Percentiles rank a stretch among this genome's conserved stretches.
These are phyloP conservation scores for Heloderma charlesbogerti DNA, from an alignment of 2,113 vertebrate species.

Conservation along the genomic window DNA sequence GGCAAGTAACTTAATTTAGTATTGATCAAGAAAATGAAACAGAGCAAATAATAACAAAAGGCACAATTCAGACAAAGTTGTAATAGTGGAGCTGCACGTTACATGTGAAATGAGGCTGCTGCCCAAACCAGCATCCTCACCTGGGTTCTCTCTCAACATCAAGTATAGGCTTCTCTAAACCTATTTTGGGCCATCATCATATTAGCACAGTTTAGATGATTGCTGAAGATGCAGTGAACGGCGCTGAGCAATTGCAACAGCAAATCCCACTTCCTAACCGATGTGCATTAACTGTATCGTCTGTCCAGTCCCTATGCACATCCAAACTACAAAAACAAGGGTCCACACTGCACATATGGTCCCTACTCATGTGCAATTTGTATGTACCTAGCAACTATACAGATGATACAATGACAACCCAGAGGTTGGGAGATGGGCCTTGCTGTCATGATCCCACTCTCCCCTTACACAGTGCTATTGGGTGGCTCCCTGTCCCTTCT, in stretches of 20 bases:
- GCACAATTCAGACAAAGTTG: not conserved
- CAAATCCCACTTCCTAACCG: not conserved
- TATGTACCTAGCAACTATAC: not conserved
- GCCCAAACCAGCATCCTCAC: not conserved
- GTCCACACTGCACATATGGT: not conserved
- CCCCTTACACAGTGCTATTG: too few species aligned
- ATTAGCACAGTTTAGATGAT: not conserved
- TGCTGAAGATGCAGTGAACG: not conserved
- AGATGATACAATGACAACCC: not conserved
- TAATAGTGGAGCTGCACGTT: not conserved
- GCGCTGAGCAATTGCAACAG: not conserved
- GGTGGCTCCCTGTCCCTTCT: not conserved
- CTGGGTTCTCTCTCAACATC: too few species aligned
- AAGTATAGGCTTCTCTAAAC: not conserved
- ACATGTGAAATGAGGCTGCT: not conserved
- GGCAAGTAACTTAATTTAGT: slow-evolving; percentile 58
- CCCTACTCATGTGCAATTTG: not conserved
- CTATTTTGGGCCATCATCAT: not conserved
- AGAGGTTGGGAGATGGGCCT: too few species aligned
- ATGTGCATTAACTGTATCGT: not conserved
- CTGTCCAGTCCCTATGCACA: not conserved
- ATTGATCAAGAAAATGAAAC: slow-evolving; percentile 47
- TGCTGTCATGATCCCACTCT: too few species aligned
- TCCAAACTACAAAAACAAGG: not conserved
- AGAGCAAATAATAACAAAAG: not conserved